Percentiles rank a stretch among this genome's conserved stretches.
Evolutionary conservation across 2,113 vertebrate species (phyloP).

Genomic region (Oxyruncus cristatus): DNA sequence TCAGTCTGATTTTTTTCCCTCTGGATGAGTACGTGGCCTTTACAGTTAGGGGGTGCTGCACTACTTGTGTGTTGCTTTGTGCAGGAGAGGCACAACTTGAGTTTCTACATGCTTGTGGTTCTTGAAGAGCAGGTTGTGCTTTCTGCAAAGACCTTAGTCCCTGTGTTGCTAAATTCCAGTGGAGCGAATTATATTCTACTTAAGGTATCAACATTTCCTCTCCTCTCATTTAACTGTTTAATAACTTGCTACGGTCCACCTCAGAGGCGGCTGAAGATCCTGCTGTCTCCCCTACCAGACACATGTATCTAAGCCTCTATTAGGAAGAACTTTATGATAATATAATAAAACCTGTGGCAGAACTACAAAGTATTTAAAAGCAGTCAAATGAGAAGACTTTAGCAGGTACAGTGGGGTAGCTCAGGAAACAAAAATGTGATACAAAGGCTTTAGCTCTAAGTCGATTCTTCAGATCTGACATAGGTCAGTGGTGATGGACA

Average conservation of each 20-base stretch:
- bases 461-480: background rate
- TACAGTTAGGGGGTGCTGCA: slow-evolving; percentile 12
- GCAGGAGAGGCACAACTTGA: background rate
- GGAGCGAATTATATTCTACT: slow-evolving; percentile 41
- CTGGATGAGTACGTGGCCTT: background rate
- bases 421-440: background rate
- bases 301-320: background rate
- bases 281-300: background rate
- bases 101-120: background rate
- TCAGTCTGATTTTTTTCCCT: background rate
- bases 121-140: background rate
- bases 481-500: background rate
- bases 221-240: slow-evolving; percentile 41
- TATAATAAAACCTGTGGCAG: background rate
- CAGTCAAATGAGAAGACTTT: background rate
- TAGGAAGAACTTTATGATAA: background rate
- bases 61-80: background rate
- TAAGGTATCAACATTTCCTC: slow-evolving; percentile 55
- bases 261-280: background rate
- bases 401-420: background rate
- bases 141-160: slow-evolving; percentile 15
- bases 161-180: slow-evolving; percentile 54
- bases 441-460: background rate
- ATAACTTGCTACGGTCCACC: background rate
- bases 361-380: background rate